Conservation (phyloP, 2,888 invertebrate species). For the Synanthedon myopaeformis region DNA sequence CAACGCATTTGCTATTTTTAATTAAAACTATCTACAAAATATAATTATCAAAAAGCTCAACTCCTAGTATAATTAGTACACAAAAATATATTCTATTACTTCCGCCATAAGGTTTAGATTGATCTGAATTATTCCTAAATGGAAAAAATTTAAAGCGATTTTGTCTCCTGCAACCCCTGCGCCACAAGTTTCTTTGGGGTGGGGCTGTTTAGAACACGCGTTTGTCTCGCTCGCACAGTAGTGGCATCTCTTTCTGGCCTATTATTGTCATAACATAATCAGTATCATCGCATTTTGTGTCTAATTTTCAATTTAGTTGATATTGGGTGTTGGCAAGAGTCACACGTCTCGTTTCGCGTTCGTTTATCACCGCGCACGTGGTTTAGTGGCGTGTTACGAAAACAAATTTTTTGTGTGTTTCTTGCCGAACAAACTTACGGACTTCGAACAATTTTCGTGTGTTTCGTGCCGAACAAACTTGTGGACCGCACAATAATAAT, state of each 20-base stretch:
- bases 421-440: slow-evolving; percentile 7
- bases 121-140: slow-evolving; percentile 19
- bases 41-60: slow-evolving; percentile 29
- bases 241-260: slow-evolving; percentile 55
- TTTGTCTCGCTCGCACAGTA: slow-evolving; percentile 34
- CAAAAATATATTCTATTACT: slow-evolving; percentile 18
- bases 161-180: slow-evolving; percentile 66
- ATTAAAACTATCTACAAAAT: slow-evolving; percentile 48
- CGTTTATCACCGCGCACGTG: slow-evolving; percentile 44
- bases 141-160: slow-evolving; percentile 52
- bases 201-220: slow-evolving; percentile 46
- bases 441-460: slow-evolving; percentile 2
- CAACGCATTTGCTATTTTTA: slow-evolving; percentile 65
- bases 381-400: slow-evolving; percentile 28
- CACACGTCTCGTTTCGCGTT: slow-evolving; percentile 58
- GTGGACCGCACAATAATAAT: slow-evolving; percentile 7
- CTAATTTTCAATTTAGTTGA: slow-evolving; percentile 70
- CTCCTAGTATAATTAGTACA: slow-evolving; percentile 8
- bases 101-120: slow-evolving; percentile 36
- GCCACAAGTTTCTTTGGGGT: slow-evolving; percentile 54
- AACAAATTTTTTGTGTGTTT: no score
- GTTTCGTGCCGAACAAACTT: slow-evolving; percentile 1
- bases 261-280: slow-evolving; percentile 70
- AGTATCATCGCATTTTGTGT: slow-evolving; percentile 67
- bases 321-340: slow-evolving; percentile 64